Evolutionary conservation across 2,888 invertebrate species (phyloP).

Genomic region (Hyppa rectilinea): DNA sequence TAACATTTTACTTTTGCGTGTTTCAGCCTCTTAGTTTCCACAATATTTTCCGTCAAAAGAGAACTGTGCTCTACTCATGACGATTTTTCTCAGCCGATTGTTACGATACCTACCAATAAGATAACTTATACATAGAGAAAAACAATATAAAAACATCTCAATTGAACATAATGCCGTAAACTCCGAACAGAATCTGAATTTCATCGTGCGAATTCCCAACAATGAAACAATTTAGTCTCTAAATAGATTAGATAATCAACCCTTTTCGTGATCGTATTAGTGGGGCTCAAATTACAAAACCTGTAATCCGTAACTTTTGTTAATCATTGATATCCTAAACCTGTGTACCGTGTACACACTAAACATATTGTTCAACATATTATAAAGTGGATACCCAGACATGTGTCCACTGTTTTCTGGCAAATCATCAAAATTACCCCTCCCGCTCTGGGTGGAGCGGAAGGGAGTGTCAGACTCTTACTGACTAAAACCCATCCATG

Average conservation of each 20-base stretch:
- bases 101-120: background rate
- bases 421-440: too few species aligned
- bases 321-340: slow-evolving; percentile 5
- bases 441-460: too few species aligned
- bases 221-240: slow-evolving; percentile 3
- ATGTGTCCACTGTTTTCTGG: too few species aligned
- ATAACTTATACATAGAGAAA: background rate
- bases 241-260: slow-evolving; percentile 40
- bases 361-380: background rate
- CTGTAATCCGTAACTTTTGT: slow-evolving; percentile 6
- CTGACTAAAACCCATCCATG: too few species aligned
- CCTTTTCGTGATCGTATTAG: slow-evolving; percentile 36
- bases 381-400: background rate
- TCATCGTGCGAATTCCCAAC: background rate
- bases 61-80: background rate
- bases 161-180: background rate
- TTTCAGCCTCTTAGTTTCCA: background rate
- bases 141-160: background rate
- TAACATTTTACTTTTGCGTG: background rate
- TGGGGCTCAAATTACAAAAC: slow-evolving; percentile 6
- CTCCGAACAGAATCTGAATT: slow-evolving; percentile 23
- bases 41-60: too few species aligned
- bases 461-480: too few species aligned
- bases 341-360: background rate
- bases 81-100: background rate